Percentiles rank a stretch among this genome's conserved stretches.
Conservation (phyloP, 2,888 invertebrate genomes). For the Phymatocera aterrima region DNA sequence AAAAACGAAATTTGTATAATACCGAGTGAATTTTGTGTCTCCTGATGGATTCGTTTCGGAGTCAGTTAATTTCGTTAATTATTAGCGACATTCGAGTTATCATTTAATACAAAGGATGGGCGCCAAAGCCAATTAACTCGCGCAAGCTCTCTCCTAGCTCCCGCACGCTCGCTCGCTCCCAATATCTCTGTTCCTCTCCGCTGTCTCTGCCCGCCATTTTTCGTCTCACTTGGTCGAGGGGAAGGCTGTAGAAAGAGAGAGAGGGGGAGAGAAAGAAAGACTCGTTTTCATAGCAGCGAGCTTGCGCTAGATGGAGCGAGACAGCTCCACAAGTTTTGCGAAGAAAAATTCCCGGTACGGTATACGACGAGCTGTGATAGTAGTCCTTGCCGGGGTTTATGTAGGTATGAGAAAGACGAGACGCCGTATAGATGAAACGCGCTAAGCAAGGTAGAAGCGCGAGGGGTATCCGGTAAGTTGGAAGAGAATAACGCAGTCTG, state of each 20-base stretch:
- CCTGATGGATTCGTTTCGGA: neutral
- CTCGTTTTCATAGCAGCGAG: conserved; percentile 28
- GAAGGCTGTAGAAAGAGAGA: neutral
- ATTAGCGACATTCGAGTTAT: conserved; percentile 31
- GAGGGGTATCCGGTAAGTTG: neutral
- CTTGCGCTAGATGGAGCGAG: neutral
- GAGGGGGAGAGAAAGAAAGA: neutral
- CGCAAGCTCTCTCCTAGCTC: conserved; percentile 58
- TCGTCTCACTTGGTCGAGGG: neutral
- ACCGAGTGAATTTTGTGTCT: neutral
- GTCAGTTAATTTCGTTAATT: conserved; percentile 19
- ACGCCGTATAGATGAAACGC: conserved; percentile 13
- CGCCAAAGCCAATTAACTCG: conserved; percentile 49
- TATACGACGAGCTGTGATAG: conserved; percentile 4
- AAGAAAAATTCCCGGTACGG: conserved; percentile 37
- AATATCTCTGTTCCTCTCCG: conserved; percentile 53
- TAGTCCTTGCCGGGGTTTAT: neutral
- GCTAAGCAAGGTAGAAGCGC: conserved; percentile 22
- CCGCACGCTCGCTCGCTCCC: conserved; percentile 58
- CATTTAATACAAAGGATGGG: conserved; percentile 10
- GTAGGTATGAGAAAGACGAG: neutral
- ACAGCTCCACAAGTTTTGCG: conserved; percentile 34
- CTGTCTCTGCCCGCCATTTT: conserved; percentile 4
- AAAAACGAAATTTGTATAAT: too few species aligned
- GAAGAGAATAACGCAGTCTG: conserved; percentile 12